Percentiles rank a stretch among this genome's conserved stretches.
These are phyloP conservation scores for Eulemur rubriventer DNA, from an alignment of 2,797 vertebrate genomes.

Conservation along the genomic window DNA sequence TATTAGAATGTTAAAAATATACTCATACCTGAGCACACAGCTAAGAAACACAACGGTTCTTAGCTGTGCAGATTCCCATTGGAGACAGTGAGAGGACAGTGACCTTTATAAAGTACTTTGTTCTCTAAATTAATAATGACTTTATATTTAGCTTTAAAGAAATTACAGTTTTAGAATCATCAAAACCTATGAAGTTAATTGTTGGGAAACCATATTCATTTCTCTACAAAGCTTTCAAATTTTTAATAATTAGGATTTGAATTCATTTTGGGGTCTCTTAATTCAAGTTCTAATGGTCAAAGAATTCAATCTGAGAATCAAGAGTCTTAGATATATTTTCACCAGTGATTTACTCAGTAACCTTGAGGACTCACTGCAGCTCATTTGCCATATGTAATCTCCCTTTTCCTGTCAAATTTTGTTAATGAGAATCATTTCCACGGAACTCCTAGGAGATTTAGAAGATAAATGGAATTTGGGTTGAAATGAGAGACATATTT, in stretches of 20 bases:
- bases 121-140: background rate
- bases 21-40: background rate
- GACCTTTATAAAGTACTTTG: background rate
- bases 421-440: conserved; percentile 42
- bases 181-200: background rate
- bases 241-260: conserved; percentile 12
- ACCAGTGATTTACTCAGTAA: conserved; percentile 2
- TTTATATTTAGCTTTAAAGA: background rate
- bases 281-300: conserved; percentile 22
- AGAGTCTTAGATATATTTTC: background rate
- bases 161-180: background rate
- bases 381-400: background rate
- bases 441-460: background rate
- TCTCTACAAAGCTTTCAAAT: background rate
- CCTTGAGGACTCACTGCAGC: background rate
- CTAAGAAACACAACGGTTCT: background rate
- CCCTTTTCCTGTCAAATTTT: conserved; percentile 10
- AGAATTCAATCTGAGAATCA: background rate
- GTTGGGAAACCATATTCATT: background rate
- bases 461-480: background rate
- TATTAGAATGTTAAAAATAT: conserved; percentile 20
- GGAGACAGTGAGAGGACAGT: background rate
- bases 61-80: background rate
- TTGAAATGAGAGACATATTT: background rate
- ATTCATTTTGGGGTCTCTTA: background rate